Evolutionary conservation across 2,888 invertebrate species (phyloP).

Genomic region (Muschampia plurimacula): DNA sequence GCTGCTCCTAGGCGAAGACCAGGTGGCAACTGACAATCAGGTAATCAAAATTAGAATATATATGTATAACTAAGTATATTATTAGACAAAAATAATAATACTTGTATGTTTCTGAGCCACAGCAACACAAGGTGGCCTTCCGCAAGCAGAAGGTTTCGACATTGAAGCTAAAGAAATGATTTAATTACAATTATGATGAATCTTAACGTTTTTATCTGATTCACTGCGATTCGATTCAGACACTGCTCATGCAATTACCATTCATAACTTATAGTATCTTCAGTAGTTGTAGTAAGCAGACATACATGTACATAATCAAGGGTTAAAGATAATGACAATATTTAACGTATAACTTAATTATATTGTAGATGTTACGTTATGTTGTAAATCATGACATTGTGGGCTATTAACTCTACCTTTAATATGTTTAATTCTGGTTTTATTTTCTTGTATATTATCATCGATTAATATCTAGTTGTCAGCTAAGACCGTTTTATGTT

Average conservation of each 20-base stretch:
- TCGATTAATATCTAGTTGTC: slow-evolving; percentile 20
- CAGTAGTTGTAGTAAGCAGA: not conserved
- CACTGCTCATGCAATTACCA: too few species aligned
- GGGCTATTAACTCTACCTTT: not conserved
- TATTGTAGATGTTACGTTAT: not conserved
- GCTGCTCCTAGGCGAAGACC: too few species aligned
- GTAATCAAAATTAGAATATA: too few species aligned
- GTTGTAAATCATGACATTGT: slow-evolving; percentile 24
- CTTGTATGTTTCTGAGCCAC: too few species aligned
- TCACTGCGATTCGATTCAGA: not conserved
- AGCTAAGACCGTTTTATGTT: slow-evolving; percentile 7
- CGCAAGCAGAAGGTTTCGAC: too few species aligned
- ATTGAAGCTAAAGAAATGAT: too few species aligned
- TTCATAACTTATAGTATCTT: not conserved
- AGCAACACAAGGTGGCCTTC: too few species aligned
- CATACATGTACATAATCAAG: not conserved
- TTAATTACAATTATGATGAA: too few species aligned
- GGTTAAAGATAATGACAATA: not conserved
- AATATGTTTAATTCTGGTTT: not conserved
- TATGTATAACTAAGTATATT: too few species aligned
- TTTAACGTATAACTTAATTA: slow-evolving; percentile 9
- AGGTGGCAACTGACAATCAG: too few species aligned
- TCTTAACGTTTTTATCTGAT: not conserved
- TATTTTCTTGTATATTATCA: slow-evolving; percentile 27
- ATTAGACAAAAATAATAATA: too few species aligned